Conservation (phyloP, 2,113 vertebrate genomes). For the Callaeas wilsoni region DNA sequence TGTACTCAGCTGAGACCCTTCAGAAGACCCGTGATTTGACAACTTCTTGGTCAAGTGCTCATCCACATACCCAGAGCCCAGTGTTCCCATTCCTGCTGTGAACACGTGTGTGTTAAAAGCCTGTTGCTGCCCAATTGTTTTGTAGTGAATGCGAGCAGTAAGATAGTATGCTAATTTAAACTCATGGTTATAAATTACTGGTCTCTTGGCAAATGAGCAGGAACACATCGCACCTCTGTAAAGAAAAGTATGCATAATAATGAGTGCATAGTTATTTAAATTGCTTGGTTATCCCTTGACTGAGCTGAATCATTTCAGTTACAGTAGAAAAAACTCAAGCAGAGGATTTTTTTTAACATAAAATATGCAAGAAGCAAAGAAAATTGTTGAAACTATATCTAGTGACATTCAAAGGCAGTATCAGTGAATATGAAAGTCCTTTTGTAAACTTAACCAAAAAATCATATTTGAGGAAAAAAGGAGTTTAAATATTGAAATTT, state of each 20-base stretch:
- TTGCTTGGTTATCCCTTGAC: neutral
- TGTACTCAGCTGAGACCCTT: neutral
- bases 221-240: neutral
- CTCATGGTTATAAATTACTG: neutral
- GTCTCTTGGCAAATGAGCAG: neutral
- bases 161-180: neutral
- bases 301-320: neutral
- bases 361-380: neutral
- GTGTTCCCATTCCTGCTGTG: neutral
- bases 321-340: neutral
- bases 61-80: neutral
- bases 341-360: neutral
- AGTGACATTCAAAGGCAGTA: neutral
- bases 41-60: neutral
- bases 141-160: neutral
- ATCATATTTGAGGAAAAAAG: fast-evolving
- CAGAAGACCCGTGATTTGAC: neutral
- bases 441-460: neutral
- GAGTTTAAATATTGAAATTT: neutral
- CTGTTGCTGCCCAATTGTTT: neutral
- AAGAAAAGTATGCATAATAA: neutral
- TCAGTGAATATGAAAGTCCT: neutral
- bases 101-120: neutral
- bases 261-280: neutral
- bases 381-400: neutral